phyloP scores from a whole-genome alignment of 2,113 vertebrate genomes.

The Euleptes europaea region DNA sequence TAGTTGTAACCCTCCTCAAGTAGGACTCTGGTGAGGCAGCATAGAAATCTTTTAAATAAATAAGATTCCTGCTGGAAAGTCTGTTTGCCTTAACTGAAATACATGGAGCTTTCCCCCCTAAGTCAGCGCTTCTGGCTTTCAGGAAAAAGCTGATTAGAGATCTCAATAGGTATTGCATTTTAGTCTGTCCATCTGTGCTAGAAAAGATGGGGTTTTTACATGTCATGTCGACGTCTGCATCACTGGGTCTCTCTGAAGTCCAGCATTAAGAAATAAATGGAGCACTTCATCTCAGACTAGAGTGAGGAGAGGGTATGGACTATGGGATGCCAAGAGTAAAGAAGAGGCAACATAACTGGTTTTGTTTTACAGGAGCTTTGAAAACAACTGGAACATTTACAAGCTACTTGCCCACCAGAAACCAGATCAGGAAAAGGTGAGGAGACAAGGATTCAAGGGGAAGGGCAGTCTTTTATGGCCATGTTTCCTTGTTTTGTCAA shows the following conservation, averaged over 20 bases:
- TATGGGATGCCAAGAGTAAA: background rate
- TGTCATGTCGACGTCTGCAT: background rate
- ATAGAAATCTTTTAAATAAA: too few relatives aligned
- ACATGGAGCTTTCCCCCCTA: background rate
- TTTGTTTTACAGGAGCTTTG: constrained; percentile 87
- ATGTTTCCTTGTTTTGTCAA: background rate
- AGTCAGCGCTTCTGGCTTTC: background rate
- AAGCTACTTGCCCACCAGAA: constrained; percentile 88
- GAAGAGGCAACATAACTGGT: background rate
- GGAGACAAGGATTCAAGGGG: background rate
- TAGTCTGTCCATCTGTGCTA: background rate
- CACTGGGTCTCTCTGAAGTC: background rate
- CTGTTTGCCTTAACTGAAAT: background rate
- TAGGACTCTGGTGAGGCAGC: too few relatives aligned
- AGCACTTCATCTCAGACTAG: background rate
- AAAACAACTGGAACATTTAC: constrained; percentile 96
- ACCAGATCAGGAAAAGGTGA: constrained; percentile 76
- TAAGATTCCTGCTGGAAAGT: background rate
- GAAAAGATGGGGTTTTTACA: background rate
- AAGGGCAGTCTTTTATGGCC: background rate
- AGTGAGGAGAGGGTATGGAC: background rate
- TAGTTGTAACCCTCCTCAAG: too few relatives aligned
- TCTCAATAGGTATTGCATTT: background rate
- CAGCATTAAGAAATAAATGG: too few relatives aligned
- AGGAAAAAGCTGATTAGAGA: background rate